Evolutionary conservation across 2,113 vertebrate species (phyloP).

Genomic region (Cottus gobio): DNA sequence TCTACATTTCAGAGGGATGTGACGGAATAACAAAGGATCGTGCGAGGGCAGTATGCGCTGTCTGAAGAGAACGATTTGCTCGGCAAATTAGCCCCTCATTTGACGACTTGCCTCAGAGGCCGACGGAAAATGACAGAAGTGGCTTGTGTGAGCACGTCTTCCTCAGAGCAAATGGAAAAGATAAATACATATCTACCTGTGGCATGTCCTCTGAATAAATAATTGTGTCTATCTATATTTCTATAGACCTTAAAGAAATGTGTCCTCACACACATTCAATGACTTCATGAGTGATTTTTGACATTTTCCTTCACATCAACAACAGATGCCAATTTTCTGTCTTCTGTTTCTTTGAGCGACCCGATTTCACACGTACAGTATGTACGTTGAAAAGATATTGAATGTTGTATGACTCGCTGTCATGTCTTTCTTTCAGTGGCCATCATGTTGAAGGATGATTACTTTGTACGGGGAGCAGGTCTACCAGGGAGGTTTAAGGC

Average conservation of each 20-base stretch:
- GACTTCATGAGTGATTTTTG: not conserved
- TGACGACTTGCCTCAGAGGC: conserved; percentile 49
- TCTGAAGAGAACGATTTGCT: conserved; percentile 47
- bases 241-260: conserved; percentile 2
- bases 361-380: not conserved
- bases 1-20: conserved; percentile 37
- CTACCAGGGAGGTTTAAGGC: conserved; percentile 95
- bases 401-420: conserved; percentile 19
- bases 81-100: conserved; percentile 65
- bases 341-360: conserved; percentile 5
- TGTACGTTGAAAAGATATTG: conserved; percentile 7
- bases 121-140: conserved; percentile 29
- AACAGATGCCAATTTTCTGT: conserved; percentile 10
- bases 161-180: conserved; percentile 35
- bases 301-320: conserved; percentile 13
- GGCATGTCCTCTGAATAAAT: conserved; percentile 30
- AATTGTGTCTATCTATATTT: conserved; percentile 10
- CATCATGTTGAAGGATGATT: conserved; percentile 95
- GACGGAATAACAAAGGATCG: conserved; percentile 65
- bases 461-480: conserved; percentile 93
- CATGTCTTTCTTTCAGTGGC: conserved; percentile 85
- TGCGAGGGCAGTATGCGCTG: conserved; percentile 51
- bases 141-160: conserved; percentile 27
- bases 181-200: conserved; percentile 31
- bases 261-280: not conserved